Evolutionary conservation across 2,888 invertebrate species (phyloP), one percentile per base, ranked within the genome.

Genomic region (Lycophotia porphyrea): DNA sequence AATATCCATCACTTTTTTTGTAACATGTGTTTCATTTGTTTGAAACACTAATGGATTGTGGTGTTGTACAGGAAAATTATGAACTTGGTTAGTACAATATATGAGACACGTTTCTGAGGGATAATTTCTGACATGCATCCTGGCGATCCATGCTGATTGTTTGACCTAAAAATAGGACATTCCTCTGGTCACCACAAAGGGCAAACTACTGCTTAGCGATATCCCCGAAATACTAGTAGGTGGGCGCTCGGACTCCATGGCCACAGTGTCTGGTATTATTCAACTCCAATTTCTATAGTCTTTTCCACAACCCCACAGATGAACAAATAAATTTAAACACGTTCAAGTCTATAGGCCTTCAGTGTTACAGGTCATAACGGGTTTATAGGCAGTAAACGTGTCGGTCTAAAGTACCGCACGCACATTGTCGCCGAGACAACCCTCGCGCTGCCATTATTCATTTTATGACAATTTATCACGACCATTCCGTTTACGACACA

Each of bases 391-490:
- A 82, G 78, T 87, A 87, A 87, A 88, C 69, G 77, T 68, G 64
- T 70, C 61, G 66, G 76, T 72, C 78, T 76, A 36, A 80, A 87
- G 85, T 87, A 65, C 79, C 84, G 65, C 81, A 80, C 82, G 71
- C 84, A 85, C 80, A 82, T 81, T 84, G 87, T 85, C 83, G 71
- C 34, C 72, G 66, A 74, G 82, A 87, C 81, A 87, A 78, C 85
- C 80, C 84, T 82, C 77, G 60, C 65, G 67, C 44, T 74, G 76
- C 71, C 81, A 84, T 87, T 80, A 87, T 71, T 64, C 65, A 71
- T 87, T 90, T 90, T 90, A 90, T 89, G 88, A 76, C 86, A 82
- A 80, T 87, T 89, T 89, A 84, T 88, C 84, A 84, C 84, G 78
- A 79, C 82, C 82, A 81, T 85, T 77, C 80, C 68, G 71, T 89